Base-by-base conservation (phyloP, 2,113 vertebrate species). In the Anolis carolinensis region DNA sequence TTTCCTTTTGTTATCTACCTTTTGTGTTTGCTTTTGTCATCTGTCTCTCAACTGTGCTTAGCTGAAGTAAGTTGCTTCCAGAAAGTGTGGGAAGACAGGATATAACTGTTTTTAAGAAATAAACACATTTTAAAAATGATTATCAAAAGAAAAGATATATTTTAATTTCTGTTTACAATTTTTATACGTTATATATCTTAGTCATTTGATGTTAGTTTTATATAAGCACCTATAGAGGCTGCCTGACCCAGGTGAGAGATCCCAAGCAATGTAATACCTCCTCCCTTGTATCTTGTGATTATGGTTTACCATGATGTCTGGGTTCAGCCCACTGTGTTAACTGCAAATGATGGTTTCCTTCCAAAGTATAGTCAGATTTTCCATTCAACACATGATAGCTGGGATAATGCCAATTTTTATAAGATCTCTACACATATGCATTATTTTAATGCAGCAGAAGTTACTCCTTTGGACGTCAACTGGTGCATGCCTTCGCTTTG, bases 41-140 rank as follows among this genome's bases (percentile, higher is more conserved):
- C 93, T 77, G 83, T 94, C 94, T 94, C 93, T 90, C 85, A 84
- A 93, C 94, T 89, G 9, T 36, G 13, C 74, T 52, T 14, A 55
- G 0, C 71, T 59, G 52, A 32, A n/a, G 20, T 44, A 10, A 73
- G 72, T 30, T 59, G 25, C 36, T 39, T 48, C 63, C 65, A 44
- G 39, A 63, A 77, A 34, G n/a, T 8, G 11, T 76, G n/a, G 59
- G n/a, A 67, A 84, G 30, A 10, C 67, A 9, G 62, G 1, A 36
- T 55, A 83, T 59, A 62, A 55, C 52, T n/a, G 4, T 85, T 90
- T 90, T 67, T 7, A 52, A 65, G 70, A 32, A 50, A 67, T 76
- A 32, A 70, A 27, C 2, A 68, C 25, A 27, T 68, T 55, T 13
- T 5, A 30, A 30, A 34, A 73, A 44, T 10, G 34, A 8, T 21